Evolutionary conservation across 1,140 invertebrate genomes (phyloP).

Genomic region (Ceratosolen solmsi): DNA sequence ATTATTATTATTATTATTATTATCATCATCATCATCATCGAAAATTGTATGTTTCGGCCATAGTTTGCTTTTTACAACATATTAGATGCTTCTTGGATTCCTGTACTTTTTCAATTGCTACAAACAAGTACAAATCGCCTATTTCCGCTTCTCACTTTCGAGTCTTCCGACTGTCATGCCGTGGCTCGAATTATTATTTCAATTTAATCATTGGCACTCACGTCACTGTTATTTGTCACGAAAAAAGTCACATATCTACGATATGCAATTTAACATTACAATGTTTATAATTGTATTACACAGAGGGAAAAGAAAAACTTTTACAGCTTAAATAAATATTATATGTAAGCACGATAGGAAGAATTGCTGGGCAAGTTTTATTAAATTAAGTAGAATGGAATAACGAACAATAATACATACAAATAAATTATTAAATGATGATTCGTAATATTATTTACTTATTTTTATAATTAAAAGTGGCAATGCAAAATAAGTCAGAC

Average conservation of each 20-base stretch:
- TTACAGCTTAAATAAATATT: background rate
- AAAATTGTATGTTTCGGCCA: constrained; percentile 48
- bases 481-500: too few species aligned
- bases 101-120: constrained; percentile 55
- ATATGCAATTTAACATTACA: background rate
- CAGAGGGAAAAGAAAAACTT: background rate
- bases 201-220: constrained; percentile 50
- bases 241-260: background rate
- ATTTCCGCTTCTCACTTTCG: constrained; percentile 54
- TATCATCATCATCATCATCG: constrained; percentile 34
- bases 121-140: constrained; percentile 54
- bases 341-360: too few species aligned
- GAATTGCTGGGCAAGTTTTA: too few species aligned
- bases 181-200: constrained; percentile 51
- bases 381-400: too few species aligned
- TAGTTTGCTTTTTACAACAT: constrained; percentile 30
- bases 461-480: too few species aligned
- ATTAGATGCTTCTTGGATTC: constrained; percentile 53
- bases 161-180: constrained; percentile 50
- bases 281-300: background rate
- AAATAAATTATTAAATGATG: too few species aligned
- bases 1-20: background rate
- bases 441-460: too few species aligned
- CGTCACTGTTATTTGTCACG: constrained; percentile 46
- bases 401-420: too few species aligned